Conservation (phyloP, 1,140 invertebrate genomes). For the Sarcophaga bullata region DNA sequence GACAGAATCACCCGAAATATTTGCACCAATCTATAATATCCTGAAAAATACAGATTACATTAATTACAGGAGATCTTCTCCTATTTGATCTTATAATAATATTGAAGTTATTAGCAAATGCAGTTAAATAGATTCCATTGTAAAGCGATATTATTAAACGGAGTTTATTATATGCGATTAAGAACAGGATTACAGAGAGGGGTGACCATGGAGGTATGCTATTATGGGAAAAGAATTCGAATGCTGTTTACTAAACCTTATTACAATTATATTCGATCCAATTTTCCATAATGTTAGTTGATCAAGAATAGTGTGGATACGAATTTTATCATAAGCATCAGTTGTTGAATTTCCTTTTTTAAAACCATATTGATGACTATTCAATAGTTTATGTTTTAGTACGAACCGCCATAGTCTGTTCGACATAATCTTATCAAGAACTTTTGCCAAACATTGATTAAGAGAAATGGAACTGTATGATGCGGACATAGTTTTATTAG, state of each 20-base stretch:
- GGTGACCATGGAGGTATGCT: conserved; percentile 1
- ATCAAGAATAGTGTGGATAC: not conserved
- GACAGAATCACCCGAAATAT: no score
- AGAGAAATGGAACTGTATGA: not conserved
- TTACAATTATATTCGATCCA: conserved; percentile 1
- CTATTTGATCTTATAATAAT: not conserved
- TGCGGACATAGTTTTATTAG: not conserved
- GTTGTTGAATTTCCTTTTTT: not conserved
- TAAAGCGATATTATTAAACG: not conserved
- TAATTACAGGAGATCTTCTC: no score
- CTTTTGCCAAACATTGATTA: not conserved
- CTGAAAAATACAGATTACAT: no score
- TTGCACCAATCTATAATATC: no score
- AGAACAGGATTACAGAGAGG: not conserved
- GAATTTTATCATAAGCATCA: not conserved
- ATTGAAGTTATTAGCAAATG: conserved; percentile 1
- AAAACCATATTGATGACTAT: no score
- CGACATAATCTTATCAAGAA: not conserved
- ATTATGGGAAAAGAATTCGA: conserved; percentile 12
- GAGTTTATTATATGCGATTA: conserved; percentile 1
- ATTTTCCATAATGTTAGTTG: not conserved
- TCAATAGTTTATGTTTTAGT: no score
- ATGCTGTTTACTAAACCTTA: not conserved
- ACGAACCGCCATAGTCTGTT: not conserved
- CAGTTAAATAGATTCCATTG: not conserved